Percentiles rank a stretch among this genome's conserved stretches.
These are phyloP conservation scores for Lasiurus borealis DNA, from an alignment of 2,113 vertebrate species.

Conservation along the genomic window DNA sequence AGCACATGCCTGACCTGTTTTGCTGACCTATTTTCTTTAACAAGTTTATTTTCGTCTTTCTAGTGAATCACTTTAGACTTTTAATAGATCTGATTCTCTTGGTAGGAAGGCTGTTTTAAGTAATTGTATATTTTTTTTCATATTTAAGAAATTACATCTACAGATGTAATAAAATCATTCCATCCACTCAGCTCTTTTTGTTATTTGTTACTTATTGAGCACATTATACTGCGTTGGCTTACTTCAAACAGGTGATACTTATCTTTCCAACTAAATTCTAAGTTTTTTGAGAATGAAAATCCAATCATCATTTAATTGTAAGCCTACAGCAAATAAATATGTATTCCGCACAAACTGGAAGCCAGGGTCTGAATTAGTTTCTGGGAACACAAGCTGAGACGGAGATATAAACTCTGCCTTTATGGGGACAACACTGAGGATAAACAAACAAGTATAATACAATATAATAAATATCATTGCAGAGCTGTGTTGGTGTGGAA, in stretches of 20 bases:
- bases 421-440: background rate
- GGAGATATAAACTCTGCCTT: background rate
- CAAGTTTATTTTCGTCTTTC: slow-evolving; percentile 23
- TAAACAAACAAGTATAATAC: background rate
- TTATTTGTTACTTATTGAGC: background rate
- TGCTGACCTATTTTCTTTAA: background rate
- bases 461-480: background rate
- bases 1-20: background rate
- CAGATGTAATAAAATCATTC: background rate
- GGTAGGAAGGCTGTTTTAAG: background rate
- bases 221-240: background rate
- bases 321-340: background rate
- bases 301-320: background rate
- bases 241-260: background rate
- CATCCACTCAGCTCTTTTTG: background rate
- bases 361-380: background rate
- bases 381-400: background rate
- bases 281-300: background rate
- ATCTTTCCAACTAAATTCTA: background rate
- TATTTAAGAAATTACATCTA: slow-evolving; percentile 35
- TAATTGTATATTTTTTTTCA: background rate
- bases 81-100: background rate
- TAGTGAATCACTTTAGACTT: slow-evolving; percentile 24
- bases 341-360: background rate
- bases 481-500: background rate